Conservation (phyloP, 2,113 vertebrate genomes). For the Entomyzon cyanotis region DNA sequence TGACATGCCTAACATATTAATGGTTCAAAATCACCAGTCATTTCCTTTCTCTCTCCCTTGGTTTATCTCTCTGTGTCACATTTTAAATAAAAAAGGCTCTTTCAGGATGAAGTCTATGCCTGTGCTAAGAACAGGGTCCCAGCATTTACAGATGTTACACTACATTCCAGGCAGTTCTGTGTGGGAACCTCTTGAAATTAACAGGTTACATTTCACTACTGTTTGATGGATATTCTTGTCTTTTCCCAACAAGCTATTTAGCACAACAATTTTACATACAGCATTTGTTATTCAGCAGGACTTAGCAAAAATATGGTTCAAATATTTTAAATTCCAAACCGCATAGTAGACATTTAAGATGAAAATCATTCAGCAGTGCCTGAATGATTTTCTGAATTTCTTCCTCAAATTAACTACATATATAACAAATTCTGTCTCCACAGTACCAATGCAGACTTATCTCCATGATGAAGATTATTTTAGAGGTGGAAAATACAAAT, state of each 20-base stretch:
- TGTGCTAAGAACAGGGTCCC: neutral
- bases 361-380: neutral
- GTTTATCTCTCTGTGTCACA: neutral
- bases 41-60: neutral
- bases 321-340: conserved; percentile 4
- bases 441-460: neutral
- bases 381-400: neutral
- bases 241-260: neutral
- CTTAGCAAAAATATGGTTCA: neutral
- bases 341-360: neutral
- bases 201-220: neutral
- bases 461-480: neutral
- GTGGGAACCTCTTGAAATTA: neutral
- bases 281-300: neutral
- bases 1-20: conserved; percentile 2
- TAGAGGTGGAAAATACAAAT: neutral
- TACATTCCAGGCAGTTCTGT: neutral
- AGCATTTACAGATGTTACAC: neutral
- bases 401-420: neutral
- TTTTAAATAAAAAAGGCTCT: neutral
- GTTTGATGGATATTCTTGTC: neutral
- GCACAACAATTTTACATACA: neutral
- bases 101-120: neutral
- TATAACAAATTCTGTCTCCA: neutral
- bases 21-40: neutral